Evolutionary conservation across 1,140 invertebrate genomes (phyloP).

Genomic region (Cydia strobilella): DNA sequence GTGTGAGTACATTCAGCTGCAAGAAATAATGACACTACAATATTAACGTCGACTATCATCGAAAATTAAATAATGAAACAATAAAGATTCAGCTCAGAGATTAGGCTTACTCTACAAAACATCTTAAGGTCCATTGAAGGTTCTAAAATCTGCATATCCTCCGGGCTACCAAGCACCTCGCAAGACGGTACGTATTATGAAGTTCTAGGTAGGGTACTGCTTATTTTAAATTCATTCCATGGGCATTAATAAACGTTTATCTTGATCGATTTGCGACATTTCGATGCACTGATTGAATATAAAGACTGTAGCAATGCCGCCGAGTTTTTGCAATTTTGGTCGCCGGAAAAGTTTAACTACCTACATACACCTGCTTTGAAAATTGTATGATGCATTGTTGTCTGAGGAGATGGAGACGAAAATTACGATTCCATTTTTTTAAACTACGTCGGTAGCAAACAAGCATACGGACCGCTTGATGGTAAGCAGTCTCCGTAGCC

Average conservation of each 20-base stretch:
- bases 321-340: constrained; percentile 31
- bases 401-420: neutral
- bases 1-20: no score
- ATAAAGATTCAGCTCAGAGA: neutral
- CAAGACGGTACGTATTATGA: neutral
- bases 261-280: constrained; percentile 37
- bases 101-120: neutral
- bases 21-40: no score
- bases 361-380: constrained; percentile 4
- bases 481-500: no score
- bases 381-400: constrained; percentile 33
- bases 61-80: no score
- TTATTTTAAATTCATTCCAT: constrained; percentile 35
- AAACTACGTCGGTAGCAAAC: no score
- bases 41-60: no score
- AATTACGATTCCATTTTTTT: neutral
- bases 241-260: constrained; percentile 36
- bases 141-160: constrained; percentile 32
- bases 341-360: constrained; percentile 33
- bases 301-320: constrained; percentile 29
- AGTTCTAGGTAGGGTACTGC: neutral
- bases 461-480: no score
- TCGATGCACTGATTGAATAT: constrained; percentile 36
- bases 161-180: constrained; percentile 17
- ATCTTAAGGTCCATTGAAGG: constrained; percentile 13